Evolutionary conservation across 2,113 vertebrate species (phyloP).

Genomic region (Caracal caracal): DNA sequence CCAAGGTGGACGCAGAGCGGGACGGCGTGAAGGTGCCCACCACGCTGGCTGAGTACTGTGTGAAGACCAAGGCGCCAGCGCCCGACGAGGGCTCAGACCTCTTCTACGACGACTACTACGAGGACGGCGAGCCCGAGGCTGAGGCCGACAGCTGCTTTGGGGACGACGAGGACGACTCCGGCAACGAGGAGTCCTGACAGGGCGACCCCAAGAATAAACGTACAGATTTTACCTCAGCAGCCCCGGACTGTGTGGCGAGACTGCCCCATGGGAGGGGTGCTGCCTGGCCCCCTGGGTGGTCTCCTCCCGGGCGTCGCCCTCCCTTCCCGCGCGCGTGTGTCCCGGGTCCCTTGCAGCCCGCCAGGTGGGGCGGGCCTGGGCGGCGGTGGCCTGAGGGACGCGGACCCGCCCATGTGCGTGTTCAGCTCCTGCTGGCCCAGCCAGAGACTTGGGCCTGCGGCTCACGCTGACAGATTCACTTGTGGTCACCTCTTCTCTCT

Average conservation of each 20-base stretch:
- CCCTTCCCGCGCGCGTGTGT: neutral
- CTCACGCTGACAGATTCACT: neutral
- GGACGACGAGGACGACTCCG: conserved; percentile 93
- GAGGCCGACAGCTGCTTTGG: conserved; percentile 92
- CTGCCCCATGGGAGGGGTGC: conserved; percentile 81
- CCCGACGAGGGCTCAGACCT: conserved; percentile 95
- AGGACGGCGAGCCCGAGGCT: conserved; percentile 92
- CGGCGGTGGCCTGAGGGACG: neutral
- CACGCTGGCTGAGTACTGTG: conserved; percentile 96
- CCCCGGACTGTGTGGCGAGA: conserved; percentile 77
- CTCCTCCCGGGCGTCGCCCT: neutral
- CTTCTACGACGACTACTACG: conserved; percentile 95
- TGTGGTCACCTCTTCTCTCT: conserved; percentile 71
- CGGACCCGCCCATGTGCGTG: rapidly evolving
- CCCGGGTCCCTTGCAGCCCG: neutral
- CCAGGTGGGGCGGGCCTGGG: neutral
- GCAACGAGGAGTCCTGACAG: conserved; percentile 94
- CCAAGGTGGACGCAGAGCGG: conserved; percentile 94
- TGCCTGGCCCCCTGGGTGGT: neutral
- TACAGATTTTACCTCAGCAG: conserved; percentile 84
- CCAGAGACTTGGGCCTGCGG: neutral
- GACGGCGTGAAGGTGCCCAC: conserved; percentile 96
- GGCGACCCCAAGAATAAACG: conserved; percentile 68
- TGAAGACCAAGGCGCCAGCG: conserved; percentile 93
- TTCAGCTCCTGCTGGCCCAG: neutral